Evolutionary conservation across 1,140 invertebrate genomes (phyloP), one percentile per base, ranked within the genome.

Genomic region (Drosophila oshimai): DNA sequence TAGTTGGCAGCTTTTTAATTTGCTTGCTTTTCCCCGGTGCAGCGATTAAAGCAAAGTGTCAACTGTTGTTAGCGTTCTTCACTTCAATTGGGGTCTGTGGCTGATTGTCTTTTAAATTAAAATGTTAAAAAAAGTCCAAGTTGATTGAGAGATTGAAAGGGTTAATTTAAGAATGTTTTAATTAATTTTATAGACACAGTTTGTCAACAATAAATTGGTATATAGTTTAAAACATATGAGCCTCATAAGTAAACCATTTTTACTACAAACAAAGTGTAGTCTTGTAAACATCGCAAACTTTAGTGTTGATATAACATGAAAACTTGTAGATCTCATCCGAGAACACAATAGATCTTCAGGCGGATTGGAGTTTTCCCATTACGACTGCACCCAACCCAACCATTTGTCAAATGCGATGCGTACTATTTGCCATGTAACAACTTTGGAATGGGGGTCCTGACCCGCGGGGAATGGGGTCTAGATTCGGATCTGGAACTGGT

Each of bases 1-100:
- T 80, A 71, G 72, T 34, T 69, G 71, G 51, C 65, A 81, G 77
- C 67, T 47, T 81, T 81, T 61, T 80, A 80, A 80, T 81, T 80
- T 76, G 49, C 54, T 65, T 9, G 20, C 37, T 34, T 33, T 24
- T n/a, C 33, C 15, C 7, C 22, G 13, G 13, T 20, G 29, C 34
- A 50, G 39, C 61, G 26, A 65, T 65, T 74, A 46, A 62, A 79
- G 51, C 45, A 62, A 74, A 80, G 64, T 79, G 75, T 78, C 69
- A 78, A 79, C 75, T 65, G 13, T 26, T 65, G 61, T 39, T 37
- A 45, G 41, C 57, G 9, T 12, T 22, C 34, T 41, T 24, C 17
- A 12, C 24, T 34, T 31, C 28, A 33, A 34, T 20, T n/a, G n/a
- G 17, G 39, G 13, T 61, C 41, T 64, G 41, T 9, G 24, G 33